Evolutionary conservation across 2,797 vertebrate species (phyloP), one percentile per base, ranked within the genome.

Genomic region (Propithecus perrieri): DNA sequence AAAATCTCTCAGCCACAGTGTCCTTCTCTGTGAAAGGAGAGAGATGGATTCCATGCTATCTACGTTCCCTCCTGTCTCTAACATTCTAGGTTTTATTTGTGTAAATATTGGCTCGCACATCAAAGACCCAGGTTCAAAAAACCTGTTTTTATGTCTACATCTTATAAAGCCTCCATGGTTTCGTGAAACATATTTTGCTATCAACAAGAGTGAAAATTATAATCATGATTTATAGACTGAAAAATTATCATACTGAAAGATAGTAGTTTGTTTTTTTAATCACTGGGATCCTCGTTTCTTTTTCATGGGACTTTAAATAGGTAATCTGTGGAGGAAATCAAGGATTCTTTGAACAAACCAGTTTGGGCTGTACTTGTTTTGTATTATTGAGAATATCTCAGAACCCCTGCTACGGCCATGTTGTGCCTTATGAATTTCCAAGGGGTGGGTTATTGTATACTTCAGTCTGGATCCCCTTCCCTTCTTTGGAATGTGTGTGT

Each of bases 41-140:
- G 35, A 87, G 18, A 71, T 81, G 17, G 78, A 74, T 80, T 80
- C 22, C 5, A 7, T 85, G 78, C 17, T 55, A 38, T 15, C 24
- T 28, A 6, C 71, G 41, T 76, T 78, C 38, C 48, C 18, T 91
- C 74, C 71, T 80, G 50, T 11, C n/a, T 87, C 57, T 72, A 33
- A 86, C 55, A 33, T 2, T 76, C 30, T 69, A 35, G 43, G 38
- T 91, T 89, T 96, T 83, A 61, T 85, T 84, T 86, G 46, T 59
- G 18, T 71, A 76, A 74, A 86, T 89, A 50, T 10, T 90, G 53
- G 41, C 67, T 76, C n/a, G 63, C 17, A 85, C 26, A 84, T 92
- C 57, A 91, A 93, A 95, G 84, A 55, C 35, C 41, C 38, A 14
- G n/a, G 46, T 94, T 97, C 71, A 91, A 72, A 78, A 75, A 92